Base-by-base conservation (phyloP, 2,888 invertebrate species). In the Dolomedes plantarius region DNA sequence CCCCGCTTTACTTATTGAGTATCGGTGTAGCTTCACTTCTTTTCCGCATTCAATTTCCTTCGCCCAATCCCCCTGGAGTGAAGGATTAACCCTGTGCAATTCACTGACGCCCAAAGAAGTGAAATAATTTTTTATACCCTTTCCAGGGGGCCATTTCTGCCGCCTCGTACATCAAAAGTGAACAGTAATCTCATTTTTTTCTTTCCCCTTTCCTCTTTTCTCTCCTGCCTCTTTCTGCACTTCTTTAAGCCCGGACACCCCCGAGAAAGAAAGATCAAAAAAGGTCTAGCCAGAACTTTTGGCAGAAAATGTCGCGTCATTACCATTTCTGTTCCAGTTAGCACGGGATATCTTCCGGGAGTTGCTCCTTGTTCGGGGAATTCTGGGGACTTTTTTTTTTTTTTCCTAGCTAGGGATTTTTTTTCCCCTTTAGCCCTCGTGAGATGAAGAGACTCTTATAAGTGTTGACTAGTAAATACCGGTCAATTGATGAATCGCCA, bases 241-340 rank as follows among this genome's bases (percentile, higher is more conserved):
- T 29, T n/a, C 13, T 67, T 29, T 46, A 6, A 23, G 50, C 69
- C 29, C 46, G 36, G 5, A 64, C 28, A 65, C 64, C 32, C 23
- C 19, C 6, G n/a, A 36, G 67, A 36, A 39, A n/a, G 23, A 69
- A 77, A 36, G 46, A n/a, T 1, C 19, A 28, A 69, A 29, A 73
- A 73, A 5, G 23, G 1, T n/a, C 32, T 32, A 1, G 36, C 67
- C 50, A 71, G 71, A 72, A 72, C 64, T 72, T 64, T 78, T 56
- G 13, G 31, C 31, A 50, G 46, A 50, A 73, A 65, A 69, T 76
- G 82, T 76, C 76, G 76, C 82, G 29, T 75, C 82, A 83, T 83
- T 83, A 83, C 82, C 82, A 83, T 83, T 83, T 83, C 82, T 83
- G 82, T 76, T 50, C 72, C 82, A 83, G 76, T 83, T 83, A 83